Evolutionary conservation across 2,797 vertebrate genomes (phyloP), one percentile per base, ranked within the genome.

Genomic region (Smutsia gigantea): DNA sequence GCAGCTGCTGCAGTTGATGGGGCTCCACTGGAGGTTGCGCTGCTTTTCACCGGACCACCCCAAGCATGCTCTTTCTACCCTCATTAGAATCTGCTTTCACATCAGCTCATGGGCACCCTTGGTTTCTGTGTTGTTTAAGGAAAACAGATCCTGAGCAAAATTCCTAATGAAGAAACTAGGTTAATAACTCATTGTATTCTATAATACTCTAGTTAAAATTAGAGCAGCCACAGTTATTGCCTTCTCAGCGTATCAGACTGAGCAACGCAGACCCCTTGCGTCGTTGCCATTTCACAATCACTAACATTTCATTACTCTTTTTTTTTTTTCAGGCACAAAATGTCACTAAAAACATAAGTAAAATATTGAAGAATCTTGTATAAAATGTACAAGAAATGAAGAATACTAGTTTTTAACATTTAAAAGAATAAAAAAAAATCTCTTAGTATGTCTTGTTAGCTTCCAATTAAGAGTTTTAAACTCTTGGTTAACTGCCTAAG

Each of bases 391-490:
- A 34, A 5, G 83, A 81, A 27, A 61, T 59, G 31, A 61, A 88
- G 92, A 90, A 74, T 46, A 69, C 7, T 78, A 49, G 18, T 53
- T 84, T 93, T 94, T 85, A 74, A 46, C 55, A 39, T 25, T 25
- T 71, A 66, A 87, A 53, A 74, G 31, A 23, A 34, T 46, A 31
- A 12, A 75, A 66, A 72, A 18, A 12, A 42, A 25, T 27, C n/a
- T 81, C 7, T 86, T 83, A 87, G 77, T 87, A 78, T 75, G 39
- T 72, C 27, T 81, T 87, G 8, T 77, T 77, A 49, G 17, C 63
- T 94, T 96, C 86, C 77, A 87, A 74, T 64, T 82, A 93, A 93
- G 29, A 72, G 87, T 87, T 93, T 93, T 89, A 89, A 95, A 92
- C 31, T 94, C 46, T 53, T 64, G 51, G 39, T 78, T 92, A 64